These are phyloP conservation scores for Pelagia noctiluca DNA, from an alignment of 30 jellyfish, hydroid and myxozoan species.

Conservation along the genomic window DNA sequence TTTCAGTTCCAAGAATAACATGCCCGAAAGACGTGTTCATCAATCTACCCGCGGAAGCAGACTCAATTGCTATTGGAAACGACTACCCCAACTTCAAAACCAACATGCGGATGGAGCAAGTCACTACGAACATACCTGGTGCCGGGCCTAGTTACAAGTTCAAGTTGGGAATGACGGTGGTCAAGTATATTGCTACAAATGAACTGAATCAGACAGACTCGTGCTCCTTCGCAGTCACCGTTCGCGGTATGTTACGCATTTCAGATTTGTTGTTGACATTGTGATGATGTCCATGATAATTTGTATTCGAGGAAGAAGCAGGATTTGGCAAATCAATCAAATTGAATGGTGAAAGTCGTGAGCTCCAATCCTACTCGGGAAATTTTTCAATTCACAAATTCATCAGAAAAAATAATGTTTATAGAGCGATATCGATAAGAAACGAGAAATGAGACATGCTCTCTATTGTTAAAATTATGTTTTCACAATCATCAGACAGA, in stretches of 20 bases:
- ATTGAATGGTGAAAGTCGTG: too few species aligned
- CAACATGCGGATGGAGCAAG: conserved; percentile 44
- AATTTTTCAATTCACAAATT: too few species aligned
- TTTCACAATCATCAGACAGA: too few species aligned
- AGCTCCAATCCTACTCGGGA: too few species aligned
- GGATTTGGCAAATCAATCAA: too few species aligned
- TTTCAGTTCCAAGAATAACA: conserved; percentile 62
- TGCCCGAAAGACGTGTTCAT: conserved; percentile 74
- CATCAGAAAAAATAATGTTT: too few species aligned
- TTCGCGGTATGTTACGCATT: conserved; percentile 32
- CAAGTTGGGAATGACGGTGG: conserved; percentile 33
- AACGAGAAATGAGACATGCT: too few species aligned
- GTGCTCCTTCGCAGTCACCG: conserved; percentile 50
- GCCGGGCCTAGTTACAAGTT: conserved; percentile 64
- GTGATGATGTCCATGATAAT: too few species aligned
- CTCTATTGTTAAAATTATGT: too few species aligned
- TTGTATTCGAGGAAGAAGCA: too few species aligned
- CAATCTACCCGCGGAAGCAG: conserved; percentile 53
- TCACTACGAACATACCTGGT: conserved; percentile 42
- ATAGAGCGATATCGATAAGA: too few species aligned
- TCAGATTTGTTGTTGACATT: not conserved
- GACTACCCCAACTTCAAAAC: conserved; percentile 51
- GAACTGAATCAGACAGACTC: conserved; percentile 62
- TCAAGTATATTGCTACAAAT: conserved; percentile 60
- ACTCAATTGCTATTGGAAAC: conserved; percentile 61